Evolutionary conservation across 2,888 invertebrate genomes (phyloP).

Genomic region (Napeogenes sylphis): DNA sequence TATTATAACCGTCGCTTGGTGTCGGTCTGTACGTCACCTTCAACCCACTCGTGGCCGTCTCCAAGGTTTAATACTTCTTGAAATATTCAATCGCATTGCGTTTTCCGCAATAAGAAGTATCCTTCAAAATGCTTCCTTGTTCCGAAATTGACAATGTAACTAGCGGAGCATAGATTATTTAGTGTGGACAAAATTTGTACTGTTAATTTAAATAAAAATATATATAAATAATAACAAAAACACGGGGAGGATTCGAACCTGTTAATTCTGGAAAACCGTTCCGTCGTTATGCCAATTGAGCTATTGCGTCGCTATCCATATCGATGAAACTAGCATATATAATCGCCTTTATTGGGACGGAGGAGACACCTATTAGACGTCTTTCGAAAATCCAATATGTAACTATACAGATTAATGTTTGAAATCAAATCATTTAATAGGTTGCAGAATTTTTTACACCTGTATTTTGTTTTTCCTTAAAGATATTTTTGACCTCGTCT

Average conservation of each 20-base stretch:
- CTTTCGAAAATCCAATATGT: too few species aligned
- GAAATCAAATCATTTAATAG: too few species aligned
- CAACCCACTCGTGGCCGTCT: constrained; percentile 39
- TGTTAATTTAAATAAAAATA: too few species aligned
- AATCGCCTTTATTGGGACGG: too few species aligned
- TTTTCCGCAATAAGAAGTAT: constrained; percentile 26
- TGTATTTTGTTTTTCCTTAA: not conserved
- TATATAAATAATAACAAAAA: too few species aligned
- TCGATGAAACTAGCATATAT: too few species aligned
- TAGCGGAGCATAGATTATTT: not conserved
- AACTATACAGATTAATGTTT: too few species aligned
- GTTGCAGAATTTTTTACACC: not conserved
- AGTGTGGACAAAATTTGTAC: not conserved
- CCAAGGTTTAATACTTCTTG: constrained; percentile 41
- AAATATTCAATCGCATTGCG: constrained; percentile 19
- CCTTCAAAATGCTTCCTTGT: constrained; percentile 26
- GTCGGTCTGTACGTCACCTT: constrained; percentile 35
- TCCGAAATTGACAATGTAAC: constrained; percentile 1
- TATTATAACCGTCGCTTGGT: not conserved
- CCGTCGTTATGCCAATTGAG: too few species aligned
- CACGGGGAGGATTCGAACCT: too few species aligned
- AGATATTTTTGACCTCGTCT: constrained; percentile 5
- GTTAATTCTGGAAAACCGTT: too few species aligned
- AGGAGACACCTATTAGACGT: too few species aligned
- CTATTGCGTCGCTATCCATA: too few species aligned